These are phyloP conservation scores for Tachina fera DNA, from an alignment of 2,888 invertebrate species.

Conservation along the genomic window DNA sequence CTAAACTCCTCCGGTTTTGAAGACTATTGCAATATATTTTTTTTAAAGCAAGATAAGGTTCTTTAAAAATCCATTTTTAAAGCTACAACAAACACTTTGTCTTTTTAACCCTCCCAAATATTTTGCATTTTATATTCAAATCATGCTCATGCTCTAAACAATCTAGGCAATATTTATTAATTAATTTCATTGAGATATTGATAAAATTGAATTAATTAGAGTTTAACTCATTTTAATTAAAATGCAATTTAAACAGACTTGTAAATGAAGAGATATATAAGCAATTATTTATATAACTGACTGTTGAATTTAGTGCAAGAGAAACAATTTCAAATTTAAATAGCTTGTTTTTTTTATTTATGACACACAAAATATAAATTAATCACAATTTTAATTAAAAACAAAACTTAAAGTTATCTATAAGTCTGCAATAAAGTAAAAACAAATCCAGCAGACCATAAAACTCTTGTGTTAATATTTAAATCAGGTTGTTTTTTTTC, in stretches of 20 bases:
- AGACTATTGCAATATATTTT: too few relatives aligned
- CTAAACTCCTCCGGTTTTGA: too few relatives aligned
- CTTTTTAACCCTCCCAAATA: too few relatives aligned
- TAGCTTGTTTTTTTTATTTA: neutral
- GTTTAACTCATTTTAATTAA: constrained; percentile 48
- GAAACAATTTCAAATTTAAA: neutral
- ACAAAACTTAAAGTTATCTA: neutral
- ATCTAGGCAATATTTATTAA: constrained; percentile 47
- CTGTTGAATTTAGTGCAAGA: constrained; percentile 2
- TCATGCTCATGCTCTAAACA: constrained; percentile 22
- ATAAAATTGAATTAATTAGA: constrained; percentile 56
- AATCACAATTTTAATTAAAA: constrained; percentile 8
- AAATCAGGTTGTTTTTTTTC: neutral
- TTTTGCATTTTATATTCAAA: neutral
- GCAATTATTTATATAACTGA: constrained; percentile 15
- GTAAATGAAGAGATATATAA: constrained; percentile 19
- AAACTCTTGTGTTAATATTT: constrained; percentile 14
- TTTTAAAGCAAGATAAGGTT: too few relatives aligned
- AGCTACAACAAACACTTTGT: neutral
- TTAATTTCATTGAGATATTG: constrained; percentile 43
- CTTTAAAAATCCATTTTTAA: too few relatives aligned
- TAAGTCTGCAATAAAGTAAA: neutral
- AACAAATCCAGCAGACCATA: constrained; percentile 14
- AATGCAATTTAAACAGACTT: constrained; percentile 40
- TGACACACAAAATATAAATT: neutral